Base-by-base conservation (phyloP, 2,888 invertebrate genomes). In the Agonopterix alstromeriana region DNA sequence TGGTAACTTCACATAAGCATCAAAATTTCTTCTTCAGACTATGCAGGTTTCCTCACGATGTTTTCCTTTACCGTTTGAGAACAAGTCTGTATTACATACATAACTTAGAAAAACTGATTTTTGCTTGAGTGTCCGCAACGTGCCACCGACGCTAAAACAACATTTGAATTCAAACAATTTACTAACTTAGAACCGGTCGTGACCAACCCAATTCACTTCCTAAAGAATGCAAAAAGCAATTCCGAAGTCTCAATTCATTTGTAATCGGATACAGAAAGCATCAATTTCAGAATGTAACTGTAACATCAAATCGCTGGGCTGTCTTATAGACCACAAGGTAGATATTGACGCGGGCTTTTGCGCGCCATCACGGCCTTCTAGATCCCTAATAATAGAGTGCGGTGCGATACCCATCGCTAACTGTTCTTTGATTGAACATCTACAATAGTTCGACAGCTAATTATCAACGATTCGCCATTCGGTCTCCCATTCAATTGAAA, bases 371-470 rank as follows among this genome's bases (percentile, higher is more conserved):
- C n/a, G n/a, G 38, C 38, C 38, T 27, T 7, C 27, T 10, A 38
- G 42, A 64, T 73, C 72, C 76, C 76, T 82, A 79, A 82, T 82
- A 77, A 75, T 65, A 74, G 72, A 67, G 61, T 54, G 50, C 61
- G 50, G 77, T 75, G 75, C 74, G 78, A 80, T 81, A 77, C 72
- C 72, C 69, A 81, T 79, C 74, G 72, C 72, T 82, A 81, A 82
- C 82, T 79, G 81, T 82, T 79, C 73, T 75, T 65, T 71, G 80
- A 78, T 75, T 70, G 73, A 75, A 73, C 68, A 72, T 72, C 71
- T 65, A 65, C 60, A 61, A 63, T 63, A 57, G 58, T 65, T 69
- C 65, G 61, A 63, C 53, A 52, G 61, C 62, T 80, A 81, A 80
- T 80, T 80, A 77, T 69, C 58, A 55, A 53, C 63, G 67, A 72